Evolutionary conservation across 2,797 vertebrate genomes (phyloP), one percentile per base, ranked within the genome.

Genomic region (Graptemys geographica): DNA sequence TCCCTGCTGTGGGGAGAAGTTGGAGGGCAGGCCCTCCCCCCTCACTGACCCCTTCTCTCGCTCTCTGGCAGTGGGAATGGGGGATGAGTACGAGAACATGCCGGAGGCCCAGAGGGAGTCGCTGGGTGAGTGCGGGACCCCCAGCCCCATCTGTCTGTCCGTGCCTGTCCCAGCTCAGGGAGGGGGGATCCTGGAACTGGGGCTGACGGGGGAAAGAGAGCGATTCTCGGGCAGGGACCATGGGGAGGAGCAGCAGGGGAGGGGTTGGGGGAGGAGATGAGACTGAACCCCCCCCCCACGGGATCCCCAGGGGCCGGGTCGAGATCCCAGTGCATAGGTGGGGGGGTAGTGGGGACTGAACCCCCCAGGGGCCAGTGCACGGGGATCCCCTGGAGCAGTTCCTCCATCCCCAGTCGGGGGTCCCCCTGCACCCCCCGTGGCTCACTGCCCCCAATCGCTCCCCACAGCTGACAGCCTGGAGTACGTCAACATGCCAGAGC

Each of bases 401-500:
- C 27, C 74, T 53, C 81, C 31, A 21, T 8, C 2, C 76, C 49
- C 10, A 33, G 28, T 23, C 37, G 19, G 81, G 83, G 51, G 41
- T 41, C 12, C 19, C 11, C 41, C 28, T 13, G n/a, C 10, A n/a
- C 44, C 3, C 9, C 28, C 47, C 23, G 1, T 11, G 44, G 33
- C 21, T 19, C 47, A n/a, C 27, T 23, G 9, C 18, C 79, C 52
- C 81, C 28, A 15, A n/a, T 81, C 33, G 37, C 9, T 93, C 49
- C 56, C 81, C 27, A 8, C 90, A 97, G 97, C 95, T 33, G 97
- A 95, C 72, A 99, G 98, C 1, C 98, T 95, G 98, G 97, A 83
- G 82, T 98, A 99, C 1, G 98, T 98, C 81, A 96, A 97, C 27
- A 97, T 97, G 8, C 96, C 97, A 25, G 98, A 97, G 37, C 28